Percentiles rank a stretch among this genome's conserved stretches.
phyloP scores from a whole-genome alignment of 2,797 vertebrate species.

The Gobionotothen gibberifrons region DNA sequence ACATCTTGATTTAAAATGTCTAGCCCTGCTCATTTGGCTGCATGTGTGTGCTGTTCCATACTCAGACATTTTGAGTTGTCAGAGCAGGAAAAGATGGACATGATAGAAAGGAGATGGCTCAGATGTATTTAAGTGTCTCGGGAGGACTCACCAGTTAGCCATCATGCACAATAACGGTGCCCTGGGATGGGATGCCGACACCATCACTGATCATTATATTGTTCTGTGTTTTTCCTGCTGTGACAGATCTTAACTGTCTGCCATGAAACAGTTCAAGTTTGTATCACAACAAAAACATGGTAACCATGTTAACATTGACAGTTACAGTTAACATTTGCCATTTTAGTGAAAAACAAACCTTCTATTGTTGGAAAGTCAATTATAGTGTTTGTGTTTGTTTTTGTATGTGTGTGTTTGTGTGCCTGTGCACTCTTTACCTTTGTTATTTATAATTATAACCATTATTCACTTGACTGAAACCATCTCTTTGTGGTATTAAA shows the following conservation, averaged over 20 bases:
- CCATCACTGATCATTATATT: neutral
- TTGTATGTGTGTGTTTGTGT: neutral
- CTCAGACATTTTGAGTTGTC: slow-evolving; percentile 1
- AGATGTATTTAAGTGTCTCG: slow-evolving; percentile 15
- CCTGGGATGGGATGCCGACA: neutral
- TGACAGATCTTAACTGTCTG: slow-evolving; percentile 10
- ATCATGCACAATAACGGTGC: neutral
- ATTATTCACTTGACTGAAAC: slow-evolving; percentile 65
- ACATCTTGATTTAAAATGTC: neutral
- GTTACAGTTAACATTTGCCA: neutral
- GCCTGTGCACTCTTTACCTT: neutral
- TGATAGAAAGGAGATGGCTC: neutral
- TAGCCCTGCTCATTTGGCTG: neutral
- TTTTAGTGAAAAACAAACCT: neutral
- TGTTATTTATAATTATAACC: slow-evolving; percentile 52
- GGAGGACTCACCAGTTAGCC: neutral
- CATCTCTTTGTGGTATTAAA: slow-evolving; percentile 70
- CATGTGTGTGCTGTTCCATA: neutral
- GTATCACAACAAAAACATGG: too few relatives aligned
- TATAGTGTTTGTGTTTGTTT: neutral
- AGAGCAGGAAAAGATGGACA: slow-evolving; percentile 5
- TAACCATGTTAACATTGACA: neutral
- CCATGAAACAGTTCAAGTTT: neutral
- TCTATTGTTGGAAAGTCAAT: neutral
- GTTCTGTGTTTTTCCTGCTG: neutral